phyloP scores from a whole-genome alignment of 1,140 invertebrate genomes.

The Caenorhabditis brenneri region DNA sequence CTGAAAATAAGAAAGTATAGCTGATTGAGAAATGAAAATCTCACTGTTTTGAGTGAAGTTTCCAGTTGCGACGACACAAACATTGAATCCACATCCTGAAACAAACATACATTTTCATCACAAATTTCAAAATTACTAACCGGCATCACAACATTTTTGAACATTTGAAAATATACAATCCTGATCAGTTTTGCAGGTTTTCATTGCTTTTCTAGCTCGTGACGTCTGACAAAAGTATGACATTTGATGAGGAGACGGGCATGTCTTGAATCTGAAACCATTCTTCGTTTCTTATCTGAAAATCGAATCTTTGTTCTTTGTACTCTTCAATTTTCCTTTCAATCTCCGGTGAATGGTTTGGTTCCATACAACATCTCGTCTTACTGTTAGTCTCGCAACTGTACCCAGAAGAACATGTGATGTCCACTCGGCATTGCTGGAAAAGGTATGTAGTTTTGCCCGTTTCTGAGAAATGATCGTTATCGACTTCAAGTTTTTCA shows the following conservation, averaged over 20 bases:
- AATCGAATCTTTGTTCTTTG: neutral
- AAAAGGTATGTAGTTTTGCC: slow-evolving; percentile 30
- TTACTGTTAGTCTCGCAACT: slow-evolving; percentile 14
- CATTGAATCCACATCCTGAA: slow-evolving; percentile 19
- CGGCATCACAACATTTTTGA: slow-evolving; percentile 19
- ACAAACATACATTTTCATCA: too few species aligned
- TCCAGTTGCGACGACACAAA: neutral
- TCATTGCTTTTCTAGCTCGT: neutral
- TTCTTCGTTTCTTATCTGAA: neutral
- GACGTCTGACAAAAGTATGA: slow-evolving; percentile 7
- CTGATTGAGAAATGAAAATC: neutral
- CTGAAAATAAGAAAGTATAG: neutral
- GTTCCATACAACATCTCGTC: slow-evolving; percentile 16
- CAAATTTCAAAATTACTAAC: neutral
- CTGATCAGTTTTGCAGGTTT: neutral
- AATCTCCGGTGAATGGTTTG: slow-evolving; percentile 10
- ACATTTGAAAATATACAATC: slow-evolving; percentile 12
- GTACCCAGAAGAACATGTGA: slow-evolving; percentile 29
- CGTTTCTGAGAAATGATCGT: neutral
- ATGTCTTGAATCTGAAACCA: slow-evolving; percentile 14
- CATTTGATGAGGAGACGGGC: neutral
- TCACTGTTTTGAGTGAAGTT: slow-evolving; percentile 2
- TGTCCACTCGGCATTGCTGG: slow-evolving; percentile 34
- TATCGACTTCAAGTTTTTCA: slow-evolving; percentile 37
- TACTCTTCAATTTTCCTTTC: slow-evolving; percentile 28